These are phyloP conservation scores for Tetheella fluctuosa DNA, from an alignment of 2,888 invertebrate species.

Conservation along the genomic window DNA sequence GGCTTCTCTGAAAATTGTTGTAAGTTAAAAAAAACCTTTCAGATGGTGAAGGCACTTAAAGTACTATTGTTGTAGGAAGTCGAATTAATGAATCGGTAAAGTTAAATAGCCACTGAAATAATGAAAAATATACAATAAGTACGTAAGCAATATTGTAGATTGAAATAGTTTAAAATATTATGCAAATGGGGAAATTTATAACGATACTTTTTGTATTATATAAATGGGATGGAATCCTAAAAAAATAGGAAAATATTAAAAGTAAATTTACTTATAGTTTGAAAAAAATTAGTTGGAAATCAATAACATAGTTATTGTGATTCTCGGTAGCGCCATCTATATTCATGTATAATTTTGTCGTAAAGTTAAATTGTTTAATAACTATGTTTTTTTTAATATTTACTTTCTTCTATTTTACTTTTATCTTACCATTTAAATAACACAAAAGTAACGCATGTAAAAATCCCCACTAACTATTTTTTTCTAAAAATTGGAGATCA, in stretches of 20 bases:
- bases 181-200: background rate
- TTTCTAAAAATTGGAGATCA: background rate
- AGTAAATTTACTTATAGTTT: constrained; percentile 15
- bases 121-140: constrained; percentile 24
- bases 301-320: background rate
- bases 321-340: too few species aligned
- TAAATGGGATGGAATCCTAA: background rate
- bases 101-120: constrained; percentile 50
- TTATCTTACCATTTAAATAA: background rate
- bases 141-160: constrained; percentile 2
- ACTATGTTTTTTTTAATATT: too few species aligned
- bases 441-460: background rate
- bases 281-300: background rate
- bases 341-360: too few species aligned
- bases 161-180: background rate
- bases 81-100: constrained; percentile 36
- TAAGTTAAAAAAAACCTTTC: constrained; percentile 64
- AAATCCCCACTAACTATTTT: background rate
- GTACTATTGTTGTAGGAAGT: constrained; percentile 78
- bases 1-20: constrained; percentile 76
- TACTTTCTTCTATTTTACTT: too few species aligned
- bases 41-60: constrained; percentile 80
- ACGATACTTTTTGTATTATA: background rate
- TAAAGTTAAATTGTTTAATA: too few species aligned
- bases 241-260: constrained; percentile 30